Evolutionary conservation across 2,888 invertebrate genomes (phyloP).

Genomic region (Sarcophaga caerulescens): DNA sequence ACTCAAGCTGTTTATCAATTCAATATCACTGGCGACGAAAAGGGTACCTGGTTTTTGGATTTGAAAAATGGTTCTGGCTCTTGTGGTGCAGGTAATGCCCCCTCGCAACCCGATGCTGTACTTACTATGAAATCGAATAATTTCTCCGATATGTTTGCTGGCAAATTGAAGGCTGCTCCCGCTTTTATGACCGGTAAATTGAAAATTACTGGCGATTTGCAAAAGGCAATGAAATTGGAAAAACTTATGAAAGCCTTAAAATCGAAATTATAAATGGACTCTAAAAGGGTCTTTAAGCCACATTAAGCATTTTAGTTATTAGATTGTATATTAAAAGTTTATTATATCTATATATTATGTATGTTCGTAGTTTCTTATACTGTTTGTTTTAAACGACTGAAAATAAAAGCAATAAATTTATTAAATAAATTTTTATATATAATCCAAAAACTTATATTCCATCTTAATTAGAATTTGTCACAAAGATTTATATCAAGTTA

Average conservation of each 20-base stretch:
- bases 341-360: neutral
- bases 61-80: constrained; percentile 92
- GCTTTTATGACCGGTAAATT: constrained; percentile 98
- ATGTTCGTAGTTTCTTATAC: neutral
- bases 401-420: constrained; percentile 3
- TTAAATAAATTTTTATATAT: no score
- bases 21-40: constrained; percentile 89
- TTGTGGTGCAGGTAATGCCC: constrained; percentile 89
- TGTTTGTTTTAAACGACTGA: constrained; percentile 2
- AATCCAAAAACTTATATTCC: no score
- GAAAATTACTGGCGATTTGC: constrained; percentile 95
- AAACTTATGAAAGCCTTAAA: constrained; percentile 92
- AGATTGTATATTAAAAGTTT: neutral
- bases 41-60: constrained; percentile 92
- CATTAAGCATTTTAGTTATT: constrained; percentile 22
- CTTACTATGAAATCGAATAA: constrained; percentile 91
- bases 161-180: constrained; percentile 93
- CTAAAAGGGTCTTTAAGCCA: neutral
- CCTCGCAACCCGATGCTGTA: constrained; percentile 88
- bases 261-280: constrained; percentile 76
- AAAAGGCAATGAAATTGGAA: constrained; percentile 97
- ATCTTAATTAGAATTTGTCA: no score
- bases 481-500: no score
- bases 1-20: constrained; percentile 94
- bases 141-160: constrained; percentile 91